Evolutionary conservation across 2,797 vertebrate genomes (phyloP), one percentile per base, ranked within the genome.

Genomic region (Hafferia zeledoni): DNA sequence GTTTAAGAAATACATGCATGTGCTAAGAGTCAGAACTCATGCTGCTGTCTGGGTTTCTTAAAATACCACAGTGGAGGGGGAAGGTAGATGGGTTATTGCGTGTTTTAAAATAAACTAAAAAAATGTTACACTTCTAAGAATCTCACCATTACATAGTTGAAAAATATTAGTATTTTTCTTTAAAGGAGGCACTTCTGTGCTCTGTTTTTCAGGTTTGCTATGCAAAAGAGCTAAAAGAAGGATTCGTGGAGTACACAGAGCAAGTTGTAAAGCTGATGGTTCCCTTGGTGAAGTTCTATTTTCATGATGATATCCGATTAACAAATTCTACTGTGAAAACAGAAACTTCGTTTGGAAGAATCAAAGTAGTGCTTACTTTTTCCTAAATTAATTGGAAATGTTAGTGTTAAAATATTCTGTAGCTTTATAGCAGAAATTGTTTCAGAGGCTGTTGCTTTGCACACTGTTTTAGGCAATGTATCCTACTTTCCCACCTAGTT

Each of bases 221-320:
- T 47, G 99, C 99, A 91, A 99, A 99, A 97, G 99, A 99, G 96
- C 97, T 99, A 84, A 99, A 99, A 96, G 99, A 99, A 97, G 99
- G 99, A 44, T 99, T 99, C 85, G 99, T 99, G 61, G 99, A 99
- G 50, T 99, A 99, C 93, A 99, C 99, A 0, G 99, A 99, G 93
- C 99, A 99, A 97, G 99, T 99, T 89, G 99, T 99, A 96, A 99
- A 99, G 96, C 98, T 99, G 96, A 99, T 99, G 99, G 99, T 99
- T 89, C 99, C 99, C 17, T 97, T 99, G 70, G 97, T 99, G 84
- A 99, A 99, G 96, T 99, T 99, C 96, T 99, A 99, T 96, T 99
- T 99, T 95, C 99, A 99, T 3, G 99, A 99, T 98, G 99, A 99
- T 99, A 99, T 99, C 99, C 99, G 99, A 94, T 96, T 82, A 61